Evolutionary conservation across 2,113 vertebrate genomes (phyloP).

Genomic region (Crotalus helleri): DNA sequence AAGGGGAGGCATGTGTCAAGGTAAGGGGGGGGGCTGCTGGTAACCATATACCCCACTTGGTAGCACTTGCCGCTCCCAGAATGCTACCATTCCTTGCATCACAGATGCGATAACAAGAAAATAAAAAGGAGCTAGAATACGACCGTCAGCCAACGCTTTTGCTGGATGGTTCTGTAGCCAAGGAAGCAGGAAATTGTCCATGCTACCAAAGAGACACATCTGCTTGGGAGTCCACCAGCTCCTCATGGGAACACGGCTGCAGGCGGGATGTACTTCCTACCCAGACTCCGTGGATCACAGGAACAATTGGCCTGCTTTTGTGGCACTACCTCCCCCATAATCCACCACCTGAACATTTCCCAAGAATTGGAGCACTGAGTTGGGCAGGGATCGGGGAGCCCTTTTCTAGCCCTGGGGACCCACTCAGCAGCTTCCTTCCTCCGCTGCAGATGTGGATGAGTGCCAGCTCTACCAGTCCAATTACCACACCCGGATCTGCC

Average conservation of each 20-base stretch:
- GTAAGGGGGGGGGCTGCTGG: slow-evolving; percentile 51
- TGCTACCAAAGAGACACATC: background rate
- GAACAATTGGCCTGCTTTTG: too few relatives aligned
- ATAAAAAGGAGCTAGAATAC: background rate
- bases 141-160: too few relatives aligned
- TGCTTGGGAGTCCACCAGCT: too few relatives aligned
- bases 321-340: too few relatives aligned
- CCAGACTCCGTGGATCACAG: too few relatives aligned
- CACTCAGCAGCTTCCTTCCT: background rate
- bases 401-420: fast-evolving
- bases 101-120: background rate
- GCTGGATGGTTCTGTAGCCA: too few relatives aligned
- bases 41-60: background rate
- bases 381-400: background rate
- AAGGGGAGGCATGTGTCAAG: slow-evolving; percentile 74
- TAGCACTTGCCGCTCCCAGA: background rate
- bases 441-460: slow-evolving; percentile 81
- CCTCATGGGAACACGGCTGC: background rate
- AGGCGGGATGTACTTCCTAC: background rate
- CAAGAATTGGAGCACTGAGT: background rate
- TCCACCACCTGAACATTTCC: too few relatives aligned
- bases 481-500: slow-evolving; percentile 74
- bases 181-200: background rate
- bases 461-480: slow-evolving; percentile 81
- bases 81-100: background rate